Percentiles rank a stretch among this genome's conserved stretches.
Evolutionary conservation across 2,888 invertebrate species (phyloP).

Genomic region (Cephus rjabovi): DNA sequence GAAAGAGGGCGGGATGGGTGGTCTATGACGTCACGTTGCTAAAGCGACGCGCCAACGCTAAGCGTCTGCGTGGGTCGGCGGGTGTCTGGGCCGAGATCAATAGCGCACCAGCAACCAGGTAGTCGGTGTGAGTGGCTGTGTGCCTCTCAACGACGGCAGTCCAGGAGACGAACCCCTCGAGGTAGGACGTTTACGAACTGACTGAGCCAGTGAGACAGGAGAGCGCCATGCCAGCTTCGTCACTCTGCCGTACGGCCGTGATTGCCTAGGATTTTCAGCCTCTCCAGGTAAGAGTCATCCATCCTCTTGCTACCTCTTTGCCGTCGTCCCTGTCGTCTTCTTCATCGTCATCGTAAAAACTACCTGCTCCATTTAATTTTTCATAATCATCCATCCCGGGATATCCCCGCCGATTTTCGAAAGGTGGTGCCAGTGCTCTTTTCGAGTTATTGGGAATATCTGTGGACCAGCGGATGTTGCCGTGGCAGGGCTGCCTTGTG

Average conservation of each 20-base stretch:
- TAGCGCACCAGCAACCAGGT: constrained; percentile 64
- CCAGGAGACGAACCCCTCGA: constrained; percentile 63
- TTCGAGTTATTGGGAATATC: too few species aligned
- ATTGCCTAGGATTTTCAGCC: constrained; percentile 59
- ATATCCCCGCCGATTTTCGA: background rate
- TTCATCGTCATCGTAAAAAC: too few species aligned
- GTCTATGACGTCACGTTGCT: constrained; percentile 66
- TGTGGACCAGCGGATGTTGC: too few species aligned
- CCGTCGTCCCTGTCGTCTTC: background rate
- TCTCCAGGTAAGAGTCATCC: constrained; percentile 57
- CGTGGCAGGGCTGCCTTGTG: constrained; percentile 1
- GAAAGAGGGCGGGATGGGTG: constrained; percentile 22
- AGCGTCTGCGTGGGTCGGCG: constrained; percentile 63
- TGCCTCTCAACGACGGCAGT: constrained; percentile 59
- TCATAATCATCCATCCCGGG: background rate
- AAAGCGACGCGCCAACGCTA: constrained; percentile 65
- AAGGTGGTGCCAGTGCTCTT: background rate
- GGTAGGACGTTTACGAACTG: constrained; percentile 54
- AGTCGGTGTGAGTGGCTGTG: constrained; percentile 57
- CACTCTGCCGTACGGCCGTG: constrained; percentile 49
- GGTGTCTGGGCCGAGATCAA: constrained; percentile 65
- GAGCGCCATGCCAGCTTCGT: constrained; percentile 60
- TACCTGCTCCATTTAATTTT: background rate
- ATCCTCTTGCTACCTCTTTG: constrained; percentile 11
- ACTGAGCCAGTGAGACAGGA: constrained; percentile 45